Conservation (phyloP, 2,888 invertebrate species). For the Therioaphis trifolii region DNA sequence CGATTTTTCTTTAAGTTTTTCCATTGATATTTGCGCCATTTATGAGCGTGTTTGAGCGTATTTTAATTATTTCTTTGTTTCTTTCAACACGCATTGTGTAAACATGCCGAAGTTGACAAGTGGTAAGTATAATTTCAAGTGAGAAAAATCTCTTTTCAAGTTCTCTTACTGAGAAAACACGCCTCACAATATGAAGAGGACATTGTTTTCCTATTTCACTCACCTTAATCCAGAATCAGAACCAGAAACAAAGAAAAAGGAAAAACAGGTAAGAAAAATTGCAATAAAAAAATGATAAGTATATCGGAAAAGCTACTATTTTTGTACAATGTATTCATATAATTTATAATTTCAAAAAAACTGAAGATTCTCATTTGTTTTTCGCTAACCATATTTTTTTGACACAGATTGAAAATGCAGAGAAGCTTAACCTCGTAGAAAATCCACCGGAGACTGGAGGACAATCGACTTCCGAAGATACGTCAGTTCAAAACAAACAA, state of each 20-base stretch:
- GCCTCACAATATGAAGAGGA: slow-evolving; percentile 43
- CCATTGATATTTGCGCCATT: slow-evolving; percentile 6
- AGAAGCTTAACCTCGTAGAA: slow-evolving; percentile 11
- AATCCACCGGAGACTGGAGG: slow-evolving; percentile 14
- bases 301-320: not conserved
- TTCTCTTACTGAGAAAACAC: slow-evolving; percentile 35
- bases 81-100: slow-evolving; percentile 10
- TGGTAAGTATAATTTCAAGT: slow-evolving; percentile 26
- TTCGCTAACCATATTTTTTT: slow-evolving; percentile 10
- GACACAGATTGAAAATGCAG: slow-evolving; percentile 19
- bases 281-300: slow-evolving; percentile 31
- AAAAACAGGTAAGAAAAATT: slow-evolving; percentile 41
- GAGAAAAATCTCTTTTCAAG: slow-evolving; percentile 33
- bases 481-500: slow-evolving; percentile 15
- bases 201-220: slow-evolving; percentile 33
- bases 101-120: slow-evolving; percentile 26
- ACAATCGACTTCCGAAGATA: slow-evolving; percentile 8
- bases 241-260: too few relatives aligned
- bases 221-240: slow-evolving; percentile 39
- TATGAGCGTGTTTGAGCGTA: too few relatives aligned
- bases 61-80: too few relatives aligned
- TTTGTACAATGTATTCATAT: slow-evolving; percentile 14
- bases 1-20: slow-evolving; percentile 25
- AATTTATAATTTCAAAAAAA: slow-evolving; percentile 23
- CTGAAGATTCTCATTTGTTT: slow-evolving; percentile 1